Evolutionary conservation across 2,797 vertebrate genomes (phyloP).

Genomic region (Sus cebifrons): DNA sequence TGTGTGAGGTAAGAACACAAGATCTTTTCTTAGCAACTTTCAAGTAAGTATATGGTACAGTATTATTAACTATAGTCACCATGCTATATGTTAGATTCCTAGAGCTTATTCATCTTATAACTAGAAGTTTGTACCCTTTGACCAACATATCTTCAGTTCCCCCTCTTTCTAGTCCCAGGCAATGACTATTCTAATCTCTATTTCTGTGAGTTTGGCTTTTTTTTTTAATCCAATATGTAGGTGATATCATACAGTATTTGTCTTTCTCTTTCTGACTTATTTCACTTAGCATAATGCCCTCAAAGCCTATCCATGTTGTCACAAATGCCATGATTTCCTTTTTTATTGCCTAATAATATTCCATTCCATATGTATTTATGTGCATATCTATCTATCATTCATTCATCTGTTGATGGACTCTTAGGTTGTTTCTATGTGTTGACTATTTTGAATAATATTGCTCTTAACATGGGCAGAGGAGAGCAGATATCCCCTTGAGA

Average conservation of each 20-base stretch:
- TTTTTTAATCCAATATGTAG: background rate
- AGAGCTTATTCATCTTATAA: background rate
- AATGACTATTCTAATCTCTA: background rate
- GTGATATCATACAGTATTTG: background rate
- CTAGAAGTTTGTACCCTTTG: background rate
- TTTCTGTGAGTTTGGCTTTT: background rate
- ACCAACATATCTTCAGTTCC: background rate
- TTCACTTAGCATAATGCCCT: background rate
- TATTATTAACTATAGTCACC: background rate
- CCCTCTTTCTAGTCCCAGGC: too few relatives aligned
- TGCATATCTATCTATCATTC: background rate
- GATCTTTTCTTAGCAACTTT: background rate
- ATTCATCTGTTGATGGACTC: background rate
- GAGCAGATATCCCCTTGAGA: background rate
- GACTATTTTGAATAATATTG: background rate
- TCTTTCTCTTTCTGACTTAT: background rate
- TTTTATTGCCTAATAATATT: background rate
- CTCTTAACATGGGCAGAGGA: background rate
- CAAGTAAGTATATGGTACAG: background rate
- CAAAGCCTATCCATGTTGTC: background rate
- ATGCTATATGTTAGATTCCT: background rate
- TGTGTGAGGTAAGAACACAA: background rate
- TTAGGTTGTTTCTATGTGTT: background rate
- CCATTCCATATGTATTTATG: background rate
- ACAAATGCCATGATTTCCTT: background rate